Evolutionary conservation across 2,888 invertebrate species (phyloP).

Genomic region (Stenolophus ochropezus): DNA sequence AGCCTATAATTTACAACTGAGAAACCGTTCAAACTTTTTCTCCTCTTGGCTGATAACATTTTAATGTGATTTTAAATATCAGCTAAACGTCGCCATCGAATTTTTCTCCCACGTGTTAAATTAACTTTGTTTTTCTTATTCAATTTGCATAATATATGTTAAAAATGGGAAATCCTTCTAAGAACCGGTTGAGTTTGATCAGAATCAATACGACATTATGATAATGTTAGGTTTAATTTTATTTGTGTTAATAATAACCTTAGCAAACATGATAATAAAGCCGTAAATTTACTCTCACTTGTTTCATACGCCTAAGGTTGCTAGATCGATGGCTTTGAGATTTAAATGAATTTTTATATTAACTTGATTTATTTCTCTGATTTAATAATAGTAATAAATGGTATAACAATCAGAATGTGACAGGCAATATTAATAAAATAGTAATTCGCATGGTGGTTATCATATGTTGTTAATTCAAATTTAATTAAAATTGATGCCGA

Average conservation of each 20-base stretch:
- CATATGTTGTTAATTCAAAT: background rate
- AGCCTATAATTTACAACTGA: conserved; percentile 1
- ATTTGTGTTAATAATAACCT: conserved; percentile 31
- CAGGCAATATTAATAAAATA: conserved; percentile 15
- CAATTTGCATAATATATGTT: conserved; percentile 28
- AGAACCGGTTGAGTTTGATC: conserved; percentile 1
- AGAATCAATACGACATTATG: conserved; percentile 19
- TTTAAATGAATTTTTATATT: conserved; percentile 29
- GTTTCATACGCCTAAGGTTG: conserved; percentile 7
- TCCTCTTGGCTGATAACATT: background rate
- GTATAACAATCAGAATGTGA: conserved; percentile 9
- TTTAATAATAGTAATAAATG: conserved; percentile 41
- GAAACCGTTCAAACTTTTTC: conserved; percentile 20
- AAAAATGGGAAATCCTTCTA: background rate
- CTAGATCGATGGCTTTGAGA: conserved; percentile 21
- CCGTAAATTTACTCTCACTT: conserved; percentile 22
- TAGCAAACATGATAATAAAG: conserved; percentile 28
- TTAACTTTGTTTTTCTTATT: conserved; percentile 7
- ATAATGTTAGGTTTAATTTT: conserved; percentile 19
- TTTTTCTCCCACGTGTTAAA: conserved; percentile 7
- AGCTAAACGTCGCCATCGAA: background rate
- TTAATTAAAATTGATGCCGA: conserved; percentile 6
- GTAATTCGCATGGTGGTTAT: conserved; percentile 2
- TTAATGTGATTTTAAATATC: conserved; percentile 30
- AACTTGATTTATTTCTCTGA: conserved; percentile 3